A percentile compares a stretch with the other conserved stretches of the same genome.
Evolutionary conservation across 2,888 invertebrate genomes (phyloP).

Genomic region (Eustalomyia histrio): DNA sequence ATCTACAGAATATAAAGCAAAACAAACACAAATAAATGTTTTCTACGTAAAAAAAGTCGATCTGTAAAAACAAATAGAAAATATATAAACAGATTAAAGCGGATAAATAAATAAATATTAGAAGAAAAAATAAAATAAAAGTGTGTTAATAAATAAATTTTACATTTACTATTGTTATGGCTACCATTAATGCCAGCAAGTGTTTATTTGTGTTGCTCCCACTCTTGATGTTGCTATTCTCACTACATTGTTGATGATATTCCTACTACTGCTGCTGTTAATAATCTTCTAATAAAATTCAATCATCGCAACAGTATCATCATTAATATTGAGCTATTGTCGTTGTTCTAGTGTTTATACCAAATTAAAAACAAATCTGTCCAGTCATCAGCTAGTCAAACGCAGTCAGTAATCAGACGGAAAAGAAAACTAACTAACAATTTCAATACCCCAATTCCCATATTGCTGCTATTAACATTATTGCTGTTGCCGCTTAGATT

Average conservation of each 20-base stretch:
- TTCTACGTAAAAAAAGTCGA: background rate
- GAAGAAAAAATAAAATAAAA: background rate
- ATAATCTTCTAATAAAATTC: conserved; percentile 18
- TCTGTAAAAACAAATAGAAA: background rate
- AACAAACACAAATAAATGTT: background rate
- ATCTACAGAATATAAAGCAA: conserved; percentile 29
- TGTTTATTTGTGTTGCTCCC: conserved; percentile 21
- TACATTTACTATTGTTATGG: conserved; percentile 27
- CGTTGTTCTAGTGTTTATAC: background rate
- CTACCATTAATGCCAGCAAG: conserved; percentile 29
- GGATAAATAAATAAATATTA: conserved; percentile 26
- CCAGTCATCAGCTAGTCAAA: conserved; percentile 3
- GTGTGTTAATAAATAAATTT: conserved; percentile 23
- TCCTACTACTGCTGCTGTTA: background rate
- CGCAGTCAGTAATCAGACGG: background rate
- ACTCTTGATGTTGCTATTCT: background rate
- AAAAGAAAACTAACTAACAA: background rate
- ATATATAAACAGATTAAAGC: background rate
- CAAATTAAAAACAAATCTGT: conserved; percentile 1
- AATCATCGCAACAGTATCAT: conserved; percentile 23
- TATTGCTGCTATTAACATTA: background rate
- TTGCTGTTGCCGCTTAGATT: conserved; percentile 1
- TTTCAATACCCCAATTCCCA: too few species aligned
- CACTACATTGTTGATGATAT: conserved; percentile 12
- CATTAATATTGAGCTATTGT: conserved; percentile 2